Evolutionary conservation across 1,140 invertebrate genomes (phyloP).

Genomic region (Maniola jurtina): DNA sequence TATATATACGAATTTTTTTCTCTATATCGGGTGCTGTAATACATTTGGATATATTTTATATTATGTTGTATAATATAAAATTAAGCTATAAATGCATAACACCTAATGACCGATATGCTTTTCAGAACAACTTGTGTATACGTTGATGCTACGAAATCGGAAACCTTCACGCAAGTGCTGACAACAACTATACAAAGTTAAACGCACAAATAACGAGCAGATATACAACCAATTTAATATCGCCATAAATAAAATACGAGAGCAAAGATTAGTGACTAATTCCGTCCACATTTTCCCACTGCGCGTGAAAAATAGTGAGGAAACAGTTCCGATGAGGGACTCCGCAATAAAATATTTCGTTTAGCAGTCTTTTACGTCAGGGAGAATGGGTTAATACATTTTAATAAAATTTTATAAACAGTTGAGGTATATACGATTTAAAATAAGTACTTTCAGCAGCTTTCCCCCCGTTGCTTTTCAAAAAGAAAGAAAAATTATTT

Average conservation of each 20-base stretch:
- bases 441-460: neutral
- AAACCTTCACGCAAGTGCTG: too few species aligned
- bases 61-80: too few species aligned
- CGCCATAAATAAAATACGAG: constrained; percentile 4
- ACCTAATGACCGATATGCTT: too few species aligned
- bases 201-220: too few species aligned
- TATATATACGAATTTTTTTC: neutral
- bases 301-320: neutral
- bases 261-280: constrained; percentile 7
- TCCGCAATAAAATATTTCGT: neutral
- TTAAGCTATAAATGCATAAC: too few species aligned
- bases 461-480: neutral
- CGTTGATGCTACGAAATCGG: too few species aligned
- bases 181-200: too few species aligned
- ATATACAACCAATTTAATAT: neutral
- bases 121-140: too few species aligned
- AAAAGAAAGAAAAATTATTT: neutral
- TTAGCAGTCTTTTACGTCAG: constrained; percentile 8
- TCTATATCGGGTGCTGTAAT: neutral
- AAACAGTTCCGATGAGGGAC: constrained; percentile 4
- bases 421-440: neutral
- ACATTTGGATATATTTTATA: too few species aligned
- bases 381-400: neutral
- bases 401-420: constrained; percentile 4
- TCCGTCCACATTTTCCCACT: constrained; percentile 3